Percentiles rank a stretch among this genome's conserved stretches.
Evolutionary conservation across 2,888 invertebrate species (phyloP).

Genomic region (Tricholauxania praeusta): DNA sequence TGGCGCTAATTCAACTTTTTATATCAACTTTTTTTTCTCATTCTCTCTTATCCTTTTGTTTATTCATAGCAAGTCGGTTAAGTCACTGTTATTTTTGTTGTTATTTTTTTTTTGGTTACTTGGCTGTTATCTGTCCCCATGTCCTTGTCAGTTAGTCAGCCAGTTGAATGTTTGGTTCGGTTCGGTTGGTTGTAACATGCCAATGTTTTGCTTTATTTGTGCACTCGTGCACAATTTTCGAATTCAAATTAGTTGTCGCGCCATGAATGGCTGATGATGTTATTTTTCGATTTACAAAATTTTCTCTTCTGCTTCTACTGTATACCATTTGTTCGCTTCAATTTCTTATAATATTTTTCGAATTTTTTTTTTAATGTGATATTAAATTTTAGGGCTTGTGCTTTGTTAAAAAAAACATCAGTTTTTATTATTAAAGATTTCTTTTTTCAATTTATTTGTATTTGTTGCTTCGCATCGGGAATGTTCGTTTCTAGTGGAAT

Average conservation of each 20-base stretch:
- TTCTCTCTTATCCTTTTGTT: neutral
- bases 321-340: neutral
- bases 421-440: no score
- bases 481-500: no score
- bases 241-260: constrained; percentile 44
- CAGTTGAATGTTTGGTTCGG: neutral
- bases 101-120: neutral
- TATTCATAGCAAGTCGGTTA: no score
- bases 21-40: neutral
- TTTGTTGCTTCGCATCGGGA: no score
- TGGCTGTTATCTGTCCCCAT: neutral
- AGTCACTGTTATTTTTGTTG: no score
- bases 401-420: no score
- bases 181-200: neutral
- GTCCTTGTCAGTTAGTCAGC: constrained; percentile 19
- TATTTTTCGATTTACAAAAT: constrained; percentile 4
- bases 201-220: neutral
- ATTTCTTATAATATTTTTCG: neutral
- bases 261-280: constrained; percentile 41
- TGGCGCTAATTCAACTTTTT: constrained; percentile 23
- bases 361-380: neutral
- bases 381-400: no score
- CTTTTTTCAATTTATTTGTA: no score
- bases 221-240: constrained; percentile 37
- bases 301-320: neutral